Evolutionary conservation across 2,888 invertebrate genomes (phyloP).

Genomic region (Sturmia bella): DNA sequence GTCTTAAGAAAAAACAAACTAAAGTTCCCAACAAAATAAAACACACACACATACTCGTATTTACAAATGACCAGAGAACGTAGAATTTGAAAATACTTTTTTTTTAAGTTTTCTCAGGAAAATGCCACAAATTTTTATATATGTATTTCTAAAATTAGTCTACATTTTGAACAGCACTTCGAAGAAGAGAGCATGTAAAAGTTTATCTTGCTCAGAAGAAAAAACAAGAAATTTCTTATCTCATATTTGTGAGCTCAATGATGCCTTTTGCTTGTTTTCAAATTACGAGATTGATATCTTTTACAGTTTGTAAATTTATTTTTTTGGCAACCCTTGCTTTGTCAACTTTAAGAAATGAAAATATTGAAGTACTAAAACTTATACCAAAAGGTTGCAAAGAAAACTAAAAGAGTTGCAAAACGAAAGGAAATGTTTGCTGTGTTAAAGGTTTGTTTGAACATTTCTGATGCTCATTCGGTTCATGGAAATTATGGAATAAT

Average conservation of each 20-base stretch:
- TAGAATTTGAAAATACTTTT: slow-evolving; percentile 22
- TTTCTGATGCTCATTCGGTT: too few relatives aligned
- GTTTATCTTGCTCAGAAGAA: slow-evolving; percentile 19
- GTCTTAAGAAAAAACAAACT: neutral
- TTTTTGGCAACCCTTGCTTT: slow-evolving; percentile 31
- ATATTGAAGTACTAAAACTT: neutral
- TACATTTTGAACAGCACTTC: neutral
- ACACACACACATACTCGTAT: neutral
- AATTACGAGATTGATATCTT: slow-evolving; percentile 15
- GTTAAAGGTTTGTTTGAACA: too few relatives aligned
- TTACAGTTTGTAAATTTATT: slow-evolving; percentile 18
- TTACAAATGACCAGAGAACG: slow-evolving; percentile 23
- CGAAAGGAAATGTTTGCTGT: too few relatives aligned
- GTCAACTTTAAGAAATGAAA: neutral
- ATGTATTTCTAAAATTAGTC: slow-evolving; percentile 10
- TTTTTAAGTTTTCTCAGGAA: slow-evolving; percentile 21
- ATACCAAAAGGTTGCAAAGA: too few relatives aligned
- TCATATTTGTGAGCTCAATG: too few relatives aligned
- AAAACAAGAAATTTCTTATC: neutral
- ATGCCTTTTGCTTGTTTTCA: too few relatives aligned
- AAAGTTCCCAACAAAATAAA: neutral
- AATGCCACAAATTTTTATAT: neutral
- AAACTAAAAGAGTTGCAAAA: too few relatives aligned
- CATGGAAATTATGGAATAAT: too few relatives aligned
- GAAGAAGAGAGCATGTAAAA: slow-evolving; percentile 31